Base-by-base conservation (phyloP, 2,797 vertebrate species). In the Chrysocyon brachyurus region DNA sequence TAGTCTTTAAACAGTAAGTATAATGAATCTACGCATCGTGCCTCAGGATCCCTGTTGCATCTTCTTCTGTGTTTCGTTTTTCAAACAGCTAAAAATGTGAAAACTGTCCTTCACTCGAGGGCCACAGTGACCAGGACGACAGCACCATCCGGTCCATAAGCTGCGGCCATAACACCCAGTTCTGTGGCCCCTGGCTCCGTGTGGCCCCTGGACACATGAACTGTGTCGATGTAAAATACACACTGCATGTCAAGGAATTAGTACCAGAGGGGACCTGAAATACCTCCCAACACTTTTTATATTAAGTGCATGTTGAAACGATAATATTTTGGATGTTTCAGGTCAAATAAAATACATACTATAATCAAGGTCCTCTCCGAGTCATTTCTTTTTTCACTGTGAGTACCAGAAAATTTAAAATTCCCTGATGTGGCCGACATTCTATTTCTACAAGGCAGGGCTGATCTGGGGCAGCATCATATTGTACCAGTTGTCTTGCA, bases 401-500 rank as follows among this genome's bases (percentile, higher is more conserved):
- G 70, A 40, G 78, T 36, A 9, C 26, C 10, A 31, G 54, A 49
- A 68, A 16, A 12, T 33, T 15, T 31, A 28, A 46, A 57, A 15
- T 79, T 26, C 19, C 8, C 19, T 33, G 40, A 1, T 1, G 81
- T 12, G 46, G 64, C 7, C 72, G 24, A 2, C 14, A 12, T 61
- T 22, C 9, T 11, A 3, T 40, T 33, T 56, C 77, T 10, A 2
- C 1, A 56, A 22, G 21, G 22, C 73, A 7, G 15, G n/a, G 54
- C 66, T 61, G n/a, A 6, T 31, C 2, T 3, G 17, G 9, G 6
- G 3, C 0, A 0, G 28, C 31, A 49, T 46, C n/a, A 4, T 3
- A 1, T 15, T 12, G 19, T 36, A 9, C 73, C 31, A n/a, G 26
- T 33, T n/a, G 36, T 16, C 31, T 22, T 46, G 3, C 1, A 2